Evolutionary conservation across 2,113 vertebrate genomes (phyloP).

Genomic region (Carassius gibelio): DNA sequence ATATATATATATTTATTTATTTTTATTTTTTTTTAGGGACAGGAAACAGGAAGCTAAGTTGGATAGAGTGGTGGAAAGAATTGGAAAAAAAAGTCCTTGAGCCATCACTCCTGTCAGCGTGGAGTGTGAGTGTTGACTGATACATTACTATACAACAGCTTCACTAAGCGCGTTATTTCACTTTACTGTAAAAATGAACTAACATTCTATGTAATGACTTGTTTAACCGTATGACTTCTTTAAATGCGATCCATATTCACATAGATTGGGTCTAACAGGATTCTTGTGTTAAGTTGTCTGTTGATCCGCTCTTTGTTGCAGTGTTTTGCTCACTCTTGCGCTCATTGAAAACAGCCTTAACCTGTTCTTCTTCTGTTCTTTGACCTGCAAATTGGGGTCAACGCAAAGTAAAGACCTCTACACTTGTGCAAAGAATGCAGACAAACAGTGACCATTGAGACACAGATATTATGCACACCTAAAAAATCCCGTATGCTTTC

Average conservation of each 20-base stretch:
- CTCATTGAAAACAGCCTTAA: constrained; percentile 43
- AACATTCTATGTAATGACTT: background rate
- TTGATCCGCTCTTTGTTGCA: constrained; percentile 43
- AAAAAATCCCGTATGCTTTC: background rate
- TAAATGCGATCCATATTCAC: constrained; percentile 34
- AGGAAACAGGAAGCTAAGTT: no score
- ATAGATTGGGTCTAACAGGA: constrained; percentile 4
- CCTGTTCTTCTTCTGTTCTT: constrained; percentile 36
- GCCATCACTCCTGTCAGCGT: no score
- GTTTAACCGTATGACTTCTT: constrained; percentile 19
- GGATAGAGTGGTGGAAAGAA: no score
- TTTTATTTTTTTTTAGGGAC: no score
- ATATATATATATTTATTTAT: no score
- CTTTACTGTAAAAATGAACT: background rate
- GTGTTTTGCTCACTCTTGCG: constrained; percentile 44
- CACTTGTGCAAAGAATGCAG: constrained; percentile 46
- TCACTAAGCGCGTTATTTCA: background rate
- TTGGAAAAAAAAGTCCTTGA: no score
- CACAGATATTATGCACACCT: background rate
- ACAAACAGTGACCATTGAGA: constrained; percentile 3
- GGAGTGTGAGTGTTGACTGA: background rate
- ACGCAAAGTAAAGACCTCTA: constrained; percentile 65
- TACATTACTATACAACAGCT: background rate
- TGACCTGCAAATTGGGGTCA: constrained; percentile 79
- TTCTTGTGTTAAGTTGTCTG: constrained; percentile 41